Evolutionary conservation across 1,140 invertebrate species (phyloP), one percentile per base, ranked within the genome.

Genomic region (Solen grandis): DNA sequence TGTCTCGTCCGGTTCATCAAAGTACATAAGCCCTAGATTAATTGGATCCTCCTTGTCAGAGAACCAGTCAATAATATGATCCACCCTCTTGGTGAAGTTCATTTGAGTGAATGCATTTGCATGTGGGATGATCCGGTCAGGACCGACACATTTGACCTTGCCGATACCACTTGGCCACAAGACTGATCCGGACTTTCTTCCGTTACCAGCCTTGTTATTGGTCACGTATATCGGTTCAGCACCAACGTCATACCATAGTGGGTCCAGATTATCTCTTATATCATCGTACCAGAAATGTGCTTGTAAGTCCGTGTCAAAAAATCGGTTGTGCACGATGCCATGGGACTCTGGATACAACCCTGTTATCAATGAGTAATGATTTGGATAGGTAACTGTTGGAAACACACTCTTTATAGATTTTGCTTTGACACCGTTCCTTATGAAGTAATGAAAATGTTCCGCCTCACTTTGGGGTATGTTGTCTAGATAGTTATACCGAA

Each of bases 361-460:
- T 46, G 96, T 96, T 0, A 94, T 94, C 55, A 96, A 95, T 0
- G 95, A 94, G 86, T 95, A 95, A 91, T 96, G 96, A 92, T 96
- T 96, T 5, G 95, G 95, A 90, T 95, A 96, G 1, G 96, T 96
- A 90, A 95, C 95, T 2, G 95, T 95, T 0, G 94, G 92, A 91
- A 95, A 96, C 41, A 94, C 92, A 82, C 95, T 85, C 36, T 66
- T 74, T 29, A 87, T 46, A 33, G 65, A 84, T 65, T 73, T 84
- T 68, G 86, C 83, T 62, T 77, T 79, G 16, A 82, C 79, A 38
- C 88, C 86, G 59, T 84, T 79, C 35, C 84, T 46, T 46, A 90
- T 81, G 52, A 92, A 60, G 68, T 69, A 35, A 79, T 82, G 60
- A 86, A 89, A 87, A 77, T 90, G 84, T 54, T 85, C 74, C 29